phyloP scores from a whole-genome alignment of 1,140 invertebrate genomes.

The Brachionus paranguensis region DNA sequence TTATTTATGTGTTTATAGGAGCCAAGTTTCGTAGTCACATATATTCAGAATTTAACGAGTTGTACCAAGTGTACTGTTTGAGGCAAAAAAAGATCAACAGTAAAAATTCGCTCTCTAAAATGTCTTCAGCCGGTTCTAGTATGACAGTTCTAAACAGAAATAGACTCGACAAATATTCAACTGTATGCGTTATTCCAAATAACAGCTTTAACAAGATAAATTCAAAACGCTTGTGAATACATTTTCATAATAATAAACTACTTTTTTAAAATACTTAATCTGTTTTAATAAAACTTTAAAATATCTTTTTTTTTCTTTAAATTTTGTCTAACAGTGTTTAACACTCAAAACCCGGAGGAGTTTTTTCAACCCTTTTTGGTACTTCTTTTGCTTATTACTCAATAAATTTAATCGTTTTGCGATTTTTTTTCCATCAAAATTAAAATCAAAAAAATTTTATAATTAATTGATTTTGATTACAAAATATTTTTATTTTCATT shows the following conservation, averaged over 20 bases:
- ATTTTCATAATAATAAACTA: not conserved
- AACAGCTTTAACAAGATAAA: not conserved
- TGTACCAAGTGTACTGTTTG: constrained; percentile 4
- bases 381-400: too few species aligned
- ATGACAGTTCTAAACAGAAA: not conserved
- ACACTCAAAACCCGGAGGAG: too few species aligned
- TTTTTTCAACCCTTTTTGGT: too few species aligned
- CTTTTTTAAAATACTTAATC: too few species aligned
- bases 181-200: not conserved
- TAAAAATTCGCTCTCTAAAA: not conserved
- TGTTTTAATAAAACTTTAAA: not conserved
- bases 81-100: not conserved
- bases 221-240: not conserved
- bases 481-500: too few species aligned
- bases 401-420: too few species aligned
- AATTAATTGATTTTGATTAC: too few species aligned
- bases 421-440: too few species aligned
- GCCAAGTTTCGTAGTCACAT: constrained; percentile 38
- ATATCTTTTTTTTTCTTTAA: not conserved
- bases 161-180: not conserved
- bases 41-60: not conserved
- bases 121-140: not conserved
- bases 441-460: too few species aligned
- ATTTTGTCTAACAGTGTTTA: not conserved
- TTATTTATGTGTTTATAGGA: constrained; percentile 41